Base-by-base conservation (phyloP, 1,140 invertebrate species). In the Pseudomyrmex cubaensis region DNA sequence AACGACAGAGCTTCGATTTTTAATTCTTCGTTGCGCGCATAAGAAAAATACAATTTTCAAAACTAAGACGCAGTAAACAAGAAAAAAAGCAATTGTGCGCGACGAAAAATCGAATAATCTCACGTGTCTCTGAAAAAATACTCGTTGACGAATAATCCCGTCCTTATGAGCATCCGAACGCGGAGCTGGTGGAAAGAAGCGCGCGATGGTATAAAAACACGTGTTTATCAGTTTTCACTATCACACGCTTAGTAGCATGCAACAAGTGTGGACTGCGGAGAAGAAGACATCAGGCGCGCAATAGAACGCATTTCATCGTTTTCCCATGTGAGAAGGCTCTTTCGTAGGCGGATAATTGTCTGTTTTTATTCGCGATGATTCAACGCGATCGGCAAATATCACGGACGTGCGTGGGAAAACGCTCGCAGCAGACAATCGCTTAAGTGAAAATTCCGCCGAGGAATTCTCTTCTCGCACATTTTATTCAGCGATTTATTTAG, bases 151-250 rank as follows among this genome's bases (percentile, higher is more conserved):
- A 67, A 8, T 15, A 69, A 46, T 57, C 56, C 15, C 63, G 2
- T 78, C 35, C 63, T 78, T 67, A 46, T 1, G 35, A 44, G 13
- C 44, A 46, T 56, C 13, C 13, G 69, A 67, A 56, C n/a, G 52
- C 50, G 44, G 12, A 75, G 52, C 62, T 35, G 62, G 69, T 75
- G 63, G 75, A 84, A 84, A 35, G 35, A 35, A 35, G 35, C 35
- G 35, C 35, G 22, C 22, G 48, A n/a, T 54, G 54, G 57, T 88
- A 88, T 88, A 88, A 88, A 88, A 85, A 64, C 61, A 85, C 77
- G 82, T 22, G 74, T 48, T 67, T 56, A 74, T 63, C 86, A 57
- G 56, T 70, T 77, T 15, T 46, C 52, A 35, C 67, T 73, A 78
- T 78, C 87, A 88, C 72, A 88, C 74, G 52, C 22, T 66, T 69